These are phyloP conservation scores for Pristionchus exspectatus DNA, from an alignment of 2,888 invertebrate species.

Conservation along the genomic window DNA sequence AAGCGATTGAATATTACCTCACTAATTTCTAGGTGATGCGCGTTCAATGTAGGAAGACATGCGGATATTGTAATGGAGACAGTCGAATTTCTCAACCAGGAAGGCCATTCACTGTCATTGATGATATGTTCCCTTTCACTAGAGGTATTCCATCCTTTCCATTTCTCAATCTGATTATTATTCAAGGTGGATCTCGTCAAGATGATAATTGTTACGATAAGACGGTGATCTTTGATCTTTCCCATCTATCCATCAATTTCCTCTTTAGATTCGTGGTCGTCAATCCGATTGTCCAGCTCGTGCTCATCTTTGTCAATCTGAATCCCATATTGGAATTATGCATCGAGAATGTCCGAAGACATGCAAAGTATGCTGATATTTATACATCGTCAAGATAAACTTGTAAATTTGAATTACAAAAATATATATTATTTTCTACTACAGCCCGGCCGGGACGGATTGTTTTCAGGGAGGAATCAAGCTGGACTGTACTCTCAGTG, in stretches of 20 bases:
- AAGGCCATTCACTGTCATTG: neutral
- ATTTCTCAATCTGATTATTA: neutral
- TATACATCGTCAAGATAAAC: neutral
- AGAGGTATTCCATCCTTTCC: neutral
- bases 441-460: no score
- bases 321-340: constrained; percentile 12
- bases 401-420: no score
- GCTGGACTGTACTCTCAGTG: no score
- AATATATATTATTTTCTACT: neutral
- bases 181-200: neutral
- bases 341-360: constrained; percentile 4
- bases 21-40: constrained; percentile 4
- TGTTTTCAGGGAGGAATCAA: no score
- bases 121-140: neutral
- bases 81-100: neutral
- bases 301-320: constrained; percentile 31
- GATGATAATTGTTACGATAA: constrained; percentile 12
- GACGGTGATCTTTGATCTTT: neutral
- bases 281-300: constrained; percentile 19
- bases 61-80: constrained; percentile 28
- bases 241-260: neutral
- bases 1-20: neutral
- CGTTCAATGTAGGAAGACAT: neutral
- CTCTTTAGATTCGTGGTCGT: constrained; percentile 4
- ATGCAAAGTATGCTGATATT: neutral